Percentiles rank a stretch among this genome's conserved stretches.
These are phyloP conservation scores for Epizoanthus scotinus DNA, from an alignment of 92 coral and sea anemone species.

Conservation along the genomic window DNA sequence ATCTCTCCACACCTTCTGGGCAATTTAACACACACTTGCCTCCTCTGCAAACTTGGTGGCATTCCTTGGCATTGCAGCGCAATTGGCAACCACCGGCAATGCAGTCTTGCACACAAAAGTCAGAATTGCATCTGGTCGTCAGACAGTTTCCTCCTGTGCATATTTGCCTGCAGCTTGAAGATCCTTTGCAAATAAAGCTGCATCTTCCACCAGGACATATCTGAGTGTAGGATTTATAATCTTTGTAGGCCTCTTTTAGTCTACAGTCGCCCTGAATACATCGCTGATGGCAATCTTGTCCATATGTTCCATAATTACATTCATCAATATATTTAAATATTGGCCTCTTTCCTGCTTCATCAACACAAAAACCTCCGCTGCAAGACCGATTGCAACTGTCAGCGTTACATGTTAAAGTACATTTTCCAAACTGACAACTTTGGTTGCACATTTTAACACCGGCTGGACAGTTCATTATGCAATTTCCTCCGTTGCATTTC, in stretches of 20 bases:
- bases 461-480: conserved; percentile 64
- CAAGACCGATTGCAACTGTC: conserved; percentile 51
- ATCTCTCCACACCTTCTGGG: conserved; percentile 47
- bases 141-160: conserved; percentile 63
- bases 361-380: conserved; percentile 50
- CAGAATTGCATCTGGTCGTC: conserved; percentile 51
- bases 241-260: conserved; percentile 30
- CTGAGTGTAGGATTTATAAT: conserved; percentile 61
- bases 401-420: conserved; percentile 58
- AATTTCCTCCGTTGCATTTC: conserved; percentile 62
- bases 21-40: conserved; percentile 61
- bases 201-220: conserved; percentile 68
- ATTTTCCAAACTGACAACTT: conserved; percentile 51
- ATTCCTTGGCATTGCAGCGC: conserved; percentile 47
- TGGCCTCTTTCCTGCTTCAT: neutral
- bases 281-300: conserved; percentile 42
- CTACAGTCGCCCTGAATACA: conserved; percentile 50
- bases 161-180: conserved; percentile 54
- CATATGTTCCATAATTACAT: conserved; percentile 18
- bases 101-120: conserved; percentile 60
- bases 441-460: conserved; percentile 59
- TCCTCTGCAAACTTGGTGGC: conserved; percentile 63
- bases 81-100: conserved; percentile 61
- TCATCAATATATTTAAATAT: neutral
- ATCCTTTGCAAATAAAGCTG: conserved; percentile 54